These are phyloP conservation scores for Semnornis frantzii DNA, from an alignment of 2,113 vertebrate species.

Conservation along the genomic window DNA sequence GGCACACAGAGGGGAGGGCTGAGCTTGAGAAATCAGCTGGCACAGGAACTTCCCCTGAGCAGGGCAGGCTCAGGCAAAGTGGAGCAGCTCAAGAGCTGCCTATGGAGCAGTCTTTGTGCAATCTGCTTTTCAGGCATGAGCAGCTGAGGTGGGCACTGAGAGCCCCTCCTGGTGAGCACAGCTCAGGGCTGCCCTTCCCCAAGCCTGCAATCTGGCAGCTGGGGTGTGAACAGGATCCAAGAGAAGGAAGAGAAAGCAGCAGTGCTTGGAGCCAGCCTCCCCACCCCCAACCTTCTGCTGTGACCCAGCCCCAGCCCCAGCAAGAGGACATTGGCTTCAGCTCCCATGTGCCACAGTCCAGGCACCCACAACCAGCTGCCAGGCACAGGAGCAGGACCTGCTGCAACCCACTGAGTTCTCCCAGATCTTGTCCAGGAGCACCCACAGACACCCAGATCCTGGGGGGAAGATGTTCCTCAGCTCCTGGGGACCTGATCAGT, in stretches of 20 bases:
- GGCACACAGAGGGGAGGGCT: neutral
- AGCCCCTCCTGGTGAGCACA: neutral
- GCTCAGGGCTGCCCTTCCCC: neutral
- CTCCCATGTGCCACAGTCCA: constrained; percentile 14
- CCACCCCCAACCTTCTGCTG: constrained; percentile 43
- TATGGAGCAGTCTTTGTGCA: neutral
- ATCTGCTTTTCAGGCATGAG: neutral
- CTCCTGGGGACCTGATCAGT: too few relatives aligned
- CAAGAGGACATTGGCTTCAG: neutral
- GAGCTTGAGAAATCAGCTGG: neutral
- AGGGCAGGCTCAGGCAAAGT: constrained; percentile 11
- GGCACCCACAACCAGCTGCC: neutral
- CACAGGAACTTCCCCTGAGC: neutral
- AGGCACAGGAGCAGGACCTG: neutral
- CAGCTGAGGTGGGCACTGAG: neutral
- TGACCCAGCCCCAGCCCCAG: constrained; percentile 5
- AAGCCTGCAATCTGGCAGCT: neutral
- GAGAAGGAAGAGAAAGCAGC: neutral
- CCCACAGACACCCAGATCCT: neutral
- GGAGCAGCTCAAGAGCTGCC: neutral
- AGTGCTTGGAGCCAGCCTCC: constrained; percentile 9
- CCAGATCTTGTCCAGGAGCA: neutral
- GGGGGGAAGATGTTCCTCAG: neutral
- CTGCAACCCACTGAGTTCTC: neutral
- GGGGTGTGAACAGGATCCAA: neutral